Base-by-base conservation (phyloP, 2,888 invertebrate genomes). In the Dicranocentrus wangi region DNA sequence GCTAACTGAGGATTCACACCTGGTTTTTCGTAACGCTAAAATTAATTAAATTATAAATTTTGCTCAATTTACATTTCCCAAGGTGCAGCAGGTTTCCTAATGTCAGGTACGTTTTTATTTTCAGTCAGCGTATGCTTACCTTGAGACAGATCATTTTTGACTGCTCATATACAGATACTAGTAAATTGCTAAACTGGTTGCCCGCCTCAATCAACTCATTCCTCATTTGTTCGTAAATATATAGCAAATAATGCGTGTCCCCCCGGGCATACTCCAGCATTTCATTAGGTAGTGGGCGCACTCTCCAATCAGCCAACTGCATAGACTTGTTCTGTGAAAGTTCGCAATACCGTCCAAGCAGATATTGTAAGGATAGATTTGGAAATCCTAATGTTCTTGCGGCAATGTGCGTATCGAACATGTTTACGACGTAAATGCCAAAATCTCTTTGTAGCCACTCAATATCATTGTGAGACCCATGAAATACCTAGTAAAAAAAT, bases 321-420 rank as follows among this genome's bases (percentile, higher is more conserved):
- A 94, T 96, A 82, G 94, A 93, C 89, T 99, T 99, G 88, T 99
- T 94, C 0, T 94, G 92, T 79, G 92, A 90, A 23, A 97, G 90
- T 55, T 92, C 89, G 88, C 97, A 96, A 88, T 94, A 97, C 69
- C 91, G 91, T 87, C 92, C 91, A 42, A 99, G 90, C 43, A 99
- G 90, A 88, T 93, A 93, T 0, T 95, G 93, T 66, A 96, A 90
- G 2, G 96, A 95, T 0, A 93, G 90, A 17, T 92, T 91, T 0
- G 92, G 90, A 82, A 94, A 90, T 25, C 92, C 91, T 0, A 99
- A 90, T 1, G 92, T 90, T 84, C 93, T 92, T 0, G 96, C 93
- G 0, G 98, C 98, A 88, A 94, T 93, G 88, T 95, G 93, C 0
- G 99, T 99, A 89, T 99, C 99, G 88, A 99, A 98, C 93, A 99